Conservation (phyloP, 2,888 invertebrate genomes). For the Diarsia rubi region DNA sequence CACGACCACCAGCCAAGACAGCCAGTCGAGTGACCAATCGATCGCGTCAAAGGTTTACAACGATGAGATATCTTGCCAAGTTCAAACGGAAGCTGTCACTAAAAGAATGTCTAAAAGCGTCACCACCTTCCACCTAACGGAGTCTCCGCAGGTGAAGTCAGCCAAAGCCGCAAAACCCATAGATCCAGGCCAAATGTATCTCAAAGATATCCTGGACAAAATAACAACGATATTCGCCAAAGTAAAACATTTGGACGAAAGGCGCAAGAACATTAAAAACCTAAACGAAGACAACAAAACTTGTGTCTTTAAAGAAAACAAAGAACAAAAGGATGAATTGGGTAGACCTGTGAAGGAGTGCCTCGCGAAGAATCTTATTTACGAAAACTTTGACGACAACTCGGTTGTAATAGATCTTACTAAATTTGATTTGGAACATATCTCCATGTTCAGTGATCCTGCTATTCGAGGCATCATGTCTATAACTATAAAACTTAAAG, state of each 20-base stretch:
- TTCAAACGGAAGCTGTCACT: constrained; percentile 76
- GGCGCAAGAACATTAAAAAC: constrained; percentile 42
- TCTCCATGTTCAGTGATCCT: constrained; percentile 76
- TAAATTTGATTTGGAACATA: constrained; percentile 79
- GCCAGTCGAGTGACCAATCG: constrained; percentile 70
- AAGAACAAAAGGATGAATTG: constrained; percentile 67
- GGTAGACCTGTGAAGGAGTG: constrained; percentile 65
- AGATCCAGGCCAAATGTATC: constrained; percentile 77
- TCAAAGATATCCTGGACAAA: constrained; percentile 81
- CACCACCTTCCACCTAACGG: constrained; percentile 65
- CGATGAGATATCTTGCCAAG: constrained; percentile 71
- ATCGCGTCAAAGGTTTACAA: constrained; percentile 45
- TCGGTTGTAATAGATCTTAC: constrained; percentile 79
- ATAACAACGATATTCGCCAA: constrained; percentile 79
- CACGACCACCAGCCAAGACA: constrained; percentile 66
- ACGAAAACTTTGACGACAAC: constrained; percentile 72
- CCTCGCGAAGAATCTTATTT: constrained; percentile 67
- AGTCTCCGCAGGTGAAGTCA: constrained; percentile 45
- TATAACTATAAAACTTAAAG: constrained; percentile 78
- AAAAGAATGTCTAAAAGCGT: constrained; percentile 78
- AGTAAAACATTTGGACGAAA: constrained; percentile 63
- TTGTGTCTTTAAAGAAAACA: constrained; percentile 47
- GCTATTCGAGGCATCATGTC: constrained; percentile 72
- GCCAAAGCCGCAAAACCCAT: constrained; percentile 50
- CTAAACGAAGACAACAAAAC: constrained; percentile 49